These are phyloP conservation scores for Opisthograptis luteolata DNA, from an alignment of 2,888 invertebrate species.

Conservation along the genomic window DNA sequence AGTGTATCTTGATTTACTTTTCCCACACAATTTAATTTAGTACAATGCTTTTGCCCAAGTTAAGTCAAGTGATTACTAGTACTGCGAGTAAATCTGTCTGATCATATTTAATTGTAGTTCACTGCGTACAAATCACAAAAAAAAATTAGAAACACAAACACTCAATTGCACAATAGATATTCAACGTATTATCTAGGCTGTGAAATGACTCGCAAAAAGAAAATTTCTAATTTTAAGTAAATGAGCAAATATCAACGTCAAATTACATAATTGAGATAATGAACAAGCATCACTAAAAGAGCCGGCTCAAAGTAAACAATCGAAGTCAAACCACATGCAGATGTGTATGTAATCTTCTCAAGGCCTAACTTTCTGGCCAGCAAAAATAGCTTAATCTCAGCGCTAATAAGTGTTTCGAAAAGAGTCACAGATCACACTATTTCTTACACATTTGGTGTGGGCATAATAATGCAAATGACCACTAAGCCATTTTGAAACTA, in stretches of 20 bases:
- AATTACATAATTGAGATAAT: constrained; percentile 16
- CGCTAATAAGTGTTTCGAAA: constrained; percentile 44
- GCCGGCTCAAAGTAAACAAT: constrained; percentile 17
- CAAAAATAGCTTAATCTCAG: constrained; percentile 32
- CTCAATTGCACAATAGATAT: too few species aligned
- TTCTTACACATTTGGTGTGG: constrained; percentile 40
- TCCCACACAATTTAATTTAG: constrained; percentile 48
- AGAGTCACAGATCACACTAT: constrained; percentile 39
- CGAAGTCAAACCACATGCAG: constrained; percentile 13
- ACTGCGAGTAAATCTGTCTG: too few species aligned
- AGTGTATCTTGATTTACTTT: constrained; percentile 45
- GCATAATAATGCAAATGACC: constrained; percentile 56
- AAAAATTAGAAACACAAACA: not conserved
- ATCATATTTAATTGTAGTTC: not conserved
- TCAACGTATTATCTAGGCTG: not conserved
- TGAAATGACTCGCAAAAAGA: not conserved
- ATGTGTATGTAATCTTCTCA: constrained; percentile 17
- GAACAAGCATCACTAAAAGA: constrained; percentile 9
- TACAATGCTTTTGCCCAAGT: constrained; percentile 22
- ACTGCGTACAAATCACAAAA: not conserved
- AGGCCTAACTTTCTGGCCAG: constrained; percentile 21
- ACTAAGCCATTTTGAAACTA: constrained; percentile 46
- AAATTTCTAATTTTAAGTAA: not conserved
- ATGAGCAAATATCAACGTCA: constrained; percentile 3
- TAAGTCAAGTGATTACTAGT: too few species aligned